Percentiles rank a stretch among this genome's conserved stretches.
Evolutionary conservation across 2,113 vertebrate species (phyloP).

Genomic region (Gadus macrocephalus): DNA sequence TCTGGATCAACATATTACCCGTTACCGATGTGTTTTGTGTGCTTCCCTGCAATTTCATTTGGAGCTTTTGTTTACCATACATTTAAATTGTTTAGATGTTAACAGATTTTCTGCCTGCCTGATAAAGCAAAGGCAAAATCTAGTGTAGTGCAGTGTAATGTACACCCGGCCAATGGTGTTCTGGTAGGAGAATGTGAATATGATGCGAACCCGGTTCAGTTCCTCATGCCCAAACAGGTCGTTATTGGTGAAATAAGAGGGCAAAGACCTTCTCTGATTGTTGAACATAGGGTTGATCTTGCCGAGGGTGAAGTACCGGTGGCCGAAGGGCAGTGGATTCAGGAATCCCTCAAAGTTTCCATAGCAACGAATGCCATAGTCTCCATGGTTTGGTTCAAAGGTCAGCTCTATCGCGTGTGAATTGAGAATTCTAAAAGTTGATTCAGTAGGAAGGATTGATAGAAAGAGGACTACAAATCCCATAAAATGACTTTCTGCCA

Average conservation of each 20-base stretch:
- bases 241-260: slow-evolving; percentile 35
- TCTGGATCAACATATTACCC: too few relatives aligned
- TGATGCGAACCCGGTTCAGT: slow-evolving; percentile 52
- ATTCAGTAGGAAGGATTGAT: neutral
- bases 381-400: slow-evolving; percentile 39
- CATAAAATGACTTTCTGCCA: too few relatives aligned
- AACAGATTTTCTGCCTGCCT: too few relatives aligned
- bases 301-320: slow-evolving; percentile 47
- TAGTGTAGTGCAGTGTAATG: slow-evolving; percentile 61
- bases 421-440: neutral
- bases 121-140: too few relatives aligned
- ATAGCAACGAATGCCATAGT: slow-evolving; percentile 55
- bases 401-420: slow-evolving; percentile 29
- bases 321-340: slow-evolving; percentile 1
- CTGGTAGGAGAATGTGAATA: slow-evolving; percentile 39
- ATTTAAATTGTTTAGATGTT: too few relatives aligned
- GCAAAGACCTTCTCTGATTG: slow-evolving; percentile 14
- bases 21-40: too few relatives aligned
- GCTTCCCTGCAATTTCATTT: too few relatives aligned
- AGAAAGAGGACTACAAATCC: too few relatives aligned
- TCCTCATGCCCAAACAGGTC: neutral
- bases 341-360: slow-evolving; percentile 43
- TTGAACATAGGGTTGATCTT: slow-evolving; percentile 22
- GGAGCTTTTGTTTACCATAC: too few relatives aligned
- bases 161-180: slow-evolving; percentile 45